Conservation (phyloP, 1,140 invertebrate genomes). For the Capitella teleta region DNA sequence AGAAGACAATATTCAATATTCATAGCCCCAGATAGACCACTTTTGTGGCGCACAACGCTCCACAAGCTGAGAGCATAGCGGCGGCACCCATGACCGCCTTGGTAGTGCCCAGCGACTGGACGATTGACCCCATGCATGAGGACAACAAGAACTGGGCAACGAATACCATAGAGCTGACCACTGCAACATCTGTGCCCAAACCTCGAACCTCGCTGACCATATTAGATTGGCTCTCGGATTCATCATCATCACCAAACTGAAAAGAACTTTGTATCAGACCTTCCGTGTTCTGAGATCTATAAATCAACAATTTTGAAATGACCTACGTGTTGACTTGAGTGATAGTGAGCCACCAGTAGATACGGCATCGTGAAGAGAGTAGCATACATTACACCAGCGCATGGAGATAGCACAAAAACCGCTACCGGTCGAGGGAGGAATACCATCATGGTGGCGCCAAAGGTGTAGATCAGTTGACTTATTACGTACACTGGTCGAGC, state of each 20-base stretch:
- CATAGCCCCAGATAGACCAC: too few species aligned
- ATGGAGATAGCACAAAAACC: slow-evolving; percentile 27
- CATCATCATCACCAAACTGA: slow-evolving; percentile 10
- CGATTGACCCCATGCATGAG: slow-evolving; percentile 71
- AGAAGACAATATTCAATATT: too few species aligned
- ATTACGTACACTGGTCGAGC: slow-evolving; percentile 77
- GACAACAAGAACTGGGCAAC: slow-evolving; percentile 84
- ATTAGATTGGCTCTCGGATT: neutral
- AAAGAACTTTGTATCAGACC: neutral
- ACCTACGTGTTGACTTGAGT: slow-evolving; percentile 47
- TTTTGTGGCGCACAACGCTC: slow-evolving; percentile 69
- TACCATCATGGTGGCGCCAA: slow-evolving; percentile 78
- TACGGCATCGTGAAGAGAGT: slow-evolving; percentile 96
- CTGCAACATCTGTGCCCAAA: slow-evolving; percentile 82
- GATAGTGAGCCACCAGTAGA: slow-evolving; percentile 82
- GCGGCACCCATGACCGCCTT: slow-evolving; percentile 69
- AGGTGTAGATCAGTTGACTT: slow-evolving; percentile 76
- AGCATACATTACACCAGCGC: slow-evolving; percentile 82
- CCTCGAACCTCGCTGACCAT: slow-evolving; percentile 53
- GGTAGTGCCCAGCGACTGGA: slow-evolving; percentile 63
- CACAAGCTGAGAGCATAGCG: slow-evolving; percentile 67
- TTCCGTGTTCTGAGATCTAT: neutral
- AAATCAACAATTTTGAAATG: neutral
- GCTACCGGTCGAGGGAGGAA: slow-evolving; percentile 12
- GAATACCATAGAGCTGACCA: slow-evolving; percentile 90